Evolutionary conservation across 2,113 vertebrate genomes (phyloP).

Genomic region (Anoplopoma fimbria): DNA sequence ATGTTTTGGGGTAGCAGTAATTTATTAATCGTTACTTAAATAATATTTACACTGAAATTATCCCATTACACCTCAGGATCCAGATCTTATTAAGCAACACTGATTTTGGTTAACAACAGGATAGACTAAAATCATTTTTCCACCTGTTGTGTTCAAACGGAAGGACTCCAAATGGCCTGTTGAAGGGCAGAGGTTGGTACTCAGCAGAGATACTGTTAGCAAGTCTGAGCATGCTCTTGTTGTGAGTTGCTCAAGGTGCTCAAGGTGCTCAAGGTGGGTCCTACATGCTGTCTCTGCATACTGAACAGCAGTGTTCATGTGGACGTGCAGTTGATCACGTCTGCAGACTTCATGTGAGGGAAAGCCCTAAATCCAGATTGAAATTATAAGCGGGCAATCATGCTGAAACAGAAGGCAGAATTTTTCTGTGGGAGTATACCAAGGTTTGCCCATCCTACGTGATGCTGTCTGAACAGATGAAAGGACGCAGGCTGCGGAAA

Average conservation of each 20-base stretch:
- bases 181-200: too few relatives aligned
- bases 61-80: too few relatives aligned
- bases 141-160: neutral
- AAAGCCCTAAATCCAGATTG: conserved; percentile 48
- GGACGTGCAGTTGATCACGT: conserved; percentile 14
- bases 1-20: too few relatives aligned
- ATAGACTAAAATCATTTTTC: too few relatives aligned
- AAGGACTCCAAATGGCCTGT: neutral
- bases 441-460: conserved; percentile 43
- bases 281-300: neutral
- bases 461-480: conserved; percentile 47
- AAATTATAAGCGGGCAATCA: conserved; percentile 42
- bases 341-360: conserved; percentile 16
- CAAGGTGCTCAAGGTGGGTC: too few relatives aligned
- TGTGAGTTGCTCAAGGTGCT: neutral
- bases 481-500: conserved; percentile 28
- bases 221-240: neutral
- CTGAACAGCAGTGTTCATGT: neutral
- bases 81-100: too few relatives aligned
- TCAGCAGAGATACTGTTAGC: neutral
- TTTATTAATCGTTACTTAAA: too few relatives aligned
- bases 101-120: too few relatives aligned
- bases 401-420: conserved; percentile 52
- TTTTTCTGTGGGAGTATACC: too few relatives aligned
- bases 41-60: too few relatives aligned